phyloP scores from a whole-genome alignment of 2,113 vertebrate species.

The Pseudorhombus dupliciocellatus region DNA sequence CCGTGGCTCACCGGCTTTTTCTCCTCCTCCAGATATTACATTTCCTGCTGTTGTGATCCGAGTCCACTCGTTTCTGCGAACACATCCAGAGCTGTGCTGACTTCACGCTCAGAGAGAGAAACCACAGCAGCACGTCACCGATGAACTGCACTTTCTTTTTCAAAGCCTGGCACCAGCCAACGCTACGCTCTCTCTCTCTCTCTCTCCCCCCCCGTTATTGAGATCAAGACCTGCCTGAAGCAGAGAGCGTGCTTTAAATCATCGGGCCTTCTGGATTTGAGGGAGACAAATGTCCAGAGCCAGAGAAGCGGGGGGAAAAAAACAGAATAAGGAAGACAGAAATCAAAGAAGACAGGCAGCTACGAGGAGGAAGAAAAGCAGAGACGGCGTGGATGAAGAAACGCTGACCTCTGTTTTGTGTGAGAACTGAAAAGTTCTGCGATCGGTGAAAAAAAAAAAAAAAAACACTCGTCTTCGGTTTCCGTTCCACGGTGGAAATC shows the following conservation, averaged over 20 bases:
- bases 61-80: conserved; percentile 21
- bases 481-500: conserved; percentile 60
- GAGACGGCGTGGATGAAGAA: conserved; percentile 40
- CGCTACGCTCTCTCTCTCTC: neutral
- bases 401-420: conserved; percentile 59
- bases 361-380: conserved; percentile 53
- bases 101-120: conserved; percentile 3
- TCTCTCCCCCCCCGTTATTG: neutral
- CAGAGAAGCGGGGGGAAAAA: conserved; percentile 3
- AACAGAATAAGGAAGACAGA: conserved; percentile 31
- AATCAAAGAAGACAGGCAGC: conserved; percentile 37
- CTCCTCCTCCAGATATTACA: conserved; percentile 25
- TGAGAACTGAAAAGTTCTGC: conserved; percentile 61
- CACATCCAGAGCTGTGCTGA: neutral
- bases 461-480: conserved; percentile 58
- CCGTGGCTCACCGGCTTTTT: conserved; percentile 46
- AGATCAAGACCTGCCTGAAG: conserved; percentile 18
- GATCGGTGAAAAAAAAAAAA: conserved; percentile 59
- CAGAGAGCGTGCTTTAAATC: conserved; percentile 40
- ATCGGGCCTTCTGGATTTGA: conserved; percentile 35
- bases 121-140: neutral
- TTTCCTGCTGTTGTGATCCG: conserved; percentile 31
- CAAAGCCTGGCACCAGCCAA: conserved; percentile 18
- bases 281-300: conserved; percentile 37
- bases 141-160: neutral